Evolutionary conservation across 2,888 invertebrate species (phyloP).

Genomic region (Cybosia mesomella): DNA sequence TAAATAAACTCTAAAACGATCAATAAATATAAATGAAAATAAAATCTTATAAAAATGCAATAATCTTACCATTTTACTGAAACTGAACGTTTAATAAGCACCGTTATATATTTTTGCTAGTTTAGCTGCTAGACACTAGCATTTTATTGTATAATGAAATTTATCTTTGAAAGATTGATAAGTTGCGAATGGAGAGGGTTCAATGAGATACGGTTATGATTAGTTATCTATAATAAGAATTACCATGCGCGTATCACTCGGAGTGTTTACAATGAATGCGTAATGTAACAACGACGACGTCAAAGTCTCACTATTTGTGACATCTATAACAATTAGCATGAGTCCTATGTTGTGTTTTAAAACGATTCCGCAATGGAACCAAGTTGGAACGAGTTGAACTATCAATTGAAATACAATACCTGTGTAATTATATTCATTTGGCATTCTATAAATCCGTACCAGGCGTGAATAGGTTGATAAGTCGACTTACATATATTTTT

Average conservation of each 20-base stretch:
- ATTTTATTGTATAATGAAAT: slow-evolving; percentile 5
- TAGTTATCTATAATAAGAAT: slow-evolving; percentile 8
- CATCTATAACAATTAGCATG: slow-evolving; percentile 1
- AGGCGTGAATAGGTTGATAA: no score
- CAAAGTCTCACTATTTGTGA: background rate
- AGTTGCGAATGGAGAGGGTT: background rate
- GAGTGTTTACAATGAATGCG: background rate
- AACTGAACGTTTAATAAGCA: background rate
- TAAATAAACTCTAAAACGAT: background rate
- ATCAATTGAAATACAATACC: background rate
- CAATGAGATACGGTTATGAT: slow-evolving; percentile 6
- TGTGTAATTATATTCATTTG: background rate
- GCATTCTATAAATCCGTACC: no score
- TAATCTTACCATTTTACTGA: slow-evolving; percentile 3
- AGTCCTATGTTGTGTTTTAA: background rate
- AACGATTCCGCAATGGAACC: background rate
- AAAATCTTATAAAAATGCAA: background rate
- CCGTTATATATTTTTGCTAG: background rate
- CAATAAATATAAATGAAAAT: background rate
- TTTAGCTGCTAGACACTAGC: background rate
- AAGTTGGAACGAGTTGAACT: slow-evolving; percentile 1
- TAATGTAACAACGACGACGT: background rate
- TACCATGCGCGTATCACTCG: slow-evolving; percentile 5
- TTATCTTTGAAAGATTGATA: background rate
- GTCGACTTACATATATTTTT: no score